Evolutionary conservation across 2,888 invertebrate species (phyloP), one percentile per base, ranked within the genome.

Genomic region (Margaritifera margaritifera): DNA sequence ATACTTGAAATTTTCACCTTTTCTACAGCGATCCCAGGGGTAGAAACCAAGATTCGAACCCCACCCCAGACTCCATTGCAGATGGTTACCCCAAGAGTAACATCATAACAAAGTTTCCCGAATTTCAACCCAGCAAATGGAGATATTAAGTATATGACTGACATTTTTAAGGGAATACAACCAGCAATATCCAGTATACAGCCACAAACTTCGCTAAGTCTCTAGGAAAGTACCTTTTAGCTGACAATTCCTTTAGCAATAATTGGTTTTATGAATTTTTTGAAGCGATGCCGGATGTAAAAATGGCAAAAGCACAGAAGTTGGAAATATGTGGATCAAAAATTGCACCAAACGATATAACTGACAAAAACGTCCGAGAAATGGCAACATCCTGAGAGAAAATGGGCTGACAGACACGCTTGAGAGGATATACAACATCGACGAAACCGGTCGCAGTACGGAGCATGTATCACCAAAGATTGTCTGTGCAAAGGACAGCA

Each of bases 231-330:
- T n/a, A n/a, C n/a, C n/a, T n/a, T n/a, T n/a, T n/a, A n/a, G n/a
- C 67, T 22, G 62, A 62, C 20, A 60, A 65, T 19, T 53, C 54
- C 19, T 56, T 76, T 11, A 69, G 71, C 53, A 58, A 71, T 22
- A 42, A 55, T 24, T 78, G 78, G 73, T 69, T 78, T 56, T 72
- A 74, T 71, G 51, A 62, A 1, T 70, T 78, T 25, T 19, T 72
- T 24, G 64, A 63, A 18, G 62, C 71, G 24, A 74, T 69, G 75
- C 66, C 58, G 6, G 70, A 75, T 19, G 24, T 78, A 6, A 70
- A 64, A 57, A 22, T 75, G 4, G 58, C 22, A 6, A 72, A 68
- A 25, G 67, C 74, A 22, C 71, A 72, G 52, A 65, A 71, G 57
- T 24, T 72, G 42, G n/a, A 60, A 18, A 31, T 73, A 19, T 15